Base-by-base conservation (phyloP, 2,113 vertebrate species). In the Poicephalus gulielmi region DNA sequence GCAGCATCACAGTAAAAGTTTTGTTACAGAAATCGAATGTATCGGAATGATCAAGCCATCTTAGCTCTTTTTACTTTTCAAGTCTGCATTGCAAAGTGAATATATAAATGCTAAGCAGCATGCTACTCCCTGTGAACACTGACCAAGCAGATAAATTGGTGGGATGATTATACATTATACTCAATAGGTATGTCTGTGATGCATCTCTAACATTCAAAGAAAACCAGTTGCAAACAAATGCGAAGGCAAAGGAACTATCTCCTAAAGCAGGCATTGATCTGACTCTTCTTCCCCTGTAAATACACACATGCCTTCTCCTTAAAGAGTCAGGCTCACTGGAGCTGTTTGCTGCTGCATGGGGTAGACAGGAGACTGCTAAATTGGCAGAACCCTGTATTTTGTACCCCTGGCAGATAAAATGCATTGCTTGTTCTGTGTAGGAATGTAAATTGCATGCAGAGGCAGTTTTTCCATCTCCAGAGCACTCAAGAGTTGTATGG, bases 381-480 rank as follows among this genome's bases (percentile, higher is more conserved):
- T 44, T 81, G 59, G 63, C 69, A 94, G 63, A 85, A 37, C 43
- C 11, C 30, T 43, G 60, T 62, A 7, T 94, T 70, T 79, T 94
- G 92, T 94, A 92, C 35, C 46, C 35, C 79, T 46, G 62, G 52
- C 85, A 88, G 88, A 83, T 86, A 85, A 95, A 95, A 95, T n/a
- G 37, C 24, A 68, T 66, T 46, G 59, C 77, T 78, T 63, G 14
- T 78, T 91, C 52, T 50, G 30, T 68, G 22, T 71, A 96, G 91
- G 75, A 71, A 52, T 67, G 86, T 33, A 90, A 94, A 92, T 92
- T 53, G 68, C 71, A 39, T 3, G 44, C 17, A 70, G 19, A 57
- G 88, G 74, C 86, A 92, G 84, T 84, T 93, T 71, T 83, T 57
- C 77, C 77, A 57, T 49, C 89, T 92, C 83, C 69, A 43, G 87